Base-by-base conservation (phyloP, 2,113 vertebrate genomes). In the Halcyon malimbica region DNA sequence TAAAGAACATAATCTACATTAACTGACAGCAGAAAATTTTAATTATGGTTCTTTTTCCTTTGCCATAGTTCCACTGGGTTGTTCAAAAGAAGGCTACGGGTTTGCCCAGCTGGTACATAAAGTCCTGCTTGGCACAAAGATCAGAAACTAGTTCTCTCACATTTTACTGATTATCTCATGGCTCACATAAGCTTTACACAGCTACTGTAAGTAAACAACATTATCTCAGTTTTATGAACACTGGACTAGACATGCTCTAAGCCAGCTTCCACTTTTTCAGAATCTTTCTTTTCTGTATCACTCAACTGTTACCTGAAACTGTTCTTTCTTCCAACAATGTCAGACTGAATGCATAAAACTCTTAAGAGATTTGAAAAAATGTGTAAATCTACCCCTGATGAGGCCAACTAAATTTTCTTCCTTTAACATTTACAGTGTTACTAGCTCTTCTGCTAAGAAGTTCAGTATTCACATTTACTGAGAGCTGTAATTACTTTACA, bases 141-240 rank as follows among this genome's bases (percentile, higher is more conserved):
- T 35, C 71, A 74, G 4, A 16, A 51, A 23, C 64, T 65, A 51
- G 26, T 86, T 71, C 50, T 35, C 46, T 83, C 70, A 68, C 3
- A n/a, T 90, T 71, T 83, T 60, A 57, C 51, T 83, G 57, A 83
- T 68, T 93, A 92, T 93, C 71, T 97, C 60, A 79, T 39, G n/a
- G 60, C 67, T 93, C 87, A 65, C 18, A 73, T 62, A 33, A 85
- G 44, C 71, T 37, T 95, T 93, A 89, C 44, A 81, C 54, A 90
- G 60, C 33, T 87, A 63, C 57, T 73, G 37, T 37, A 95, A 86
- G 75, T 69, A 93, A 93, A 87, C 15, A 69, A 41, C 16, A 74
- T 44, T 37, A 79, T 69, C 42, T 85, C 74, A 63, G 16, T 69
- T 92, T 85, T 73, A 88, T 28, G 26, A 69, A 51, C 12, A 57